Evolutionary conservation across 1,140 invertebrate species (phyloP), one percentile per base, ranked within the genome.

Genomic region (Cyphomyrmex costatus): DNA sequence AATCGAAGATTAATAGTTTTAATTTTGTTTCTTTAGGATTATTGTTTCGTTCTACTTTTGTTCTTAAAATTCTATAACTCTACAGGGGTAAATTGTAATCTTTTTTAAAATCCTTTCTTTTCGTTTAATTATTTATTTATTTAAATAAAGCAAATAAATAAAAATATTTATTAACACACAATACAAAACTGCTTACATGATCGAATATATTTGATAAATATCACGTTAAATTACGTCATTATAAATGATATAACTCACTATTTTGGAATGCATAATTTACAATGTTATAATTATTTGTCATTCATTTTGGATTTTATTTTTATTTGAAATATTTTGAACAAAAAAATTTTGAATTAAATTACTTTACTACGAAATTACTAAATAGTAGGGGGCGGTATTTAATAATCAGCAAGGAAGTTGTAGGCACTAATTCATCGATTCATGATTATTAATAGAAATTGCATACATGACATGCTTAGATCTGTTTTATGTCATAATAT

Each of bases 371-470:
- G 14, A 4, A 51, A 71, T 30, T 49, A 16, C 24, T 70, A 7
- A 71, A 27, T 5, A 51, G 1, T 42, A 71, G 3, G 1, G 19
- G 27, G 1, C 6, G 27, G 1, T 3, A 51, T 51, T 6, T 49
- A 27, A 70, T 71, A 71, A 27, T 49, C 6, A 51, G 33, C 2
- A 30, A 6, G 12, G n/a, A 56, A 21, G 16, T 49, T 49, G 16
- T 16, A 49, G 2, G 12, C 19, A 74, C 56, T 33, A 68, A 3
- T 12, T 68, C 46, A 8, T 24, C 14, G 12, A 56, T 14, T 74
- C 19, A 33, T 56, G n/a, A 74, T 74, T 74, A 74, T 56, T 74
- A 74, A 74, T 1, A 2, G 36, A 5, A 53, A 33, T 74, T 74
- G 12, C 30, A 12, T 66, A 10, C 12, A 33, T 74, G 2, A 56